Percentiles rank a stretch among this genome's conserved stretches.
Evolutionary conservation across 2,888 invertebrate species (phyloP).

Genomic region (Agrilus cyanescens): DNA sequence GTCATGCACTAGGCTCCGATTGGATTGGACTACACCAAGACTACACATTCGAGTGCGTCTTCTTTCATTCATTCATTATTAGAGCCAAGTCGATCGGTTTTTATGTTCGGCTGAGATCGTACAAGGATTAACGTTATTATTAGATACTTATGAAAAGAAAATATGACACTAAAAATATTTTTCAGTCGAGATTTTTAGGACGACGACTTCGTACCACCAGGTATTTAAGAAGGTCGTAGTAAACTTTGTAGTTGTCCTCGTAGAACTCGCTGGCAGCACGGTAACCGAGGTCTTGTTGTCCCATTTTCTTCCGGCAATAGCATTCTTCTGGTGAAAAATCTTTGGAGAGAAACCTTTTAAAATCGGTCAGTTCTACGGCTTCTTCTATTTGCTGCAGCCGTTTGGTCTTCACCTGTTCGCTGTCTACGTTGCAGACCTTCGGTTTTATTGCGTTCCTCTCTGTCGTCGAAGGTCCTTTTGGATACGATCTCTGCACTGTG

Average conservation of each 20-base stretch:
- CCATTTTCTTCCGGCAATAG: constrained; percentile 4
- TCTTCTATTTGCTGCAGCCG: constrained; percentile 43
- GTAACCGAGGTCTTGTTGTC: neutral
- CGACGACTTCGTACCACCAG: neutral
- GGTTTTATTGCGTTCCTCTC: constrained; percentile 9
- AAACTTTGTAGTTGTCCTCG: constrained; percentile 11
- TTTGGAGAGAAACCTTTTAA: constrained; percentile 54
- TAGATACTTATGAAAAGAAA: too few relatives aligned
- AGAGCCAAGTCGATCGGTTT: too few relatives aligned
- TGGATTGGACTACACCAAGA: too few relatives aligned
- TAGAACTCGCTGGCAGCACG: constrained; percentile 17
- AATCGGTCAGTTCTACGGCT: constrained; percentile 48
- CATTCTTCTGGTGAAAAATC: constrained; percentile 3
- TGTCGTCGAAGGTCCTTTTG: too few relatives aligned
- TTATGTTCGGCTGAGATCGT: too few relatives aligned
- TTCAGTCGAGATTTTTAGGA: too few relatives aligned
- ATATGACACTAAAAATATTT: too few relatives aligned
- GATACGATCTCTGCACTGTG: too few relatives aligned
- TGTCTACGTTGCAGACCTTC: constrained; percentile 28
- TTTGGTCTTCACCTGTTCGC: constrained; percentile 20
- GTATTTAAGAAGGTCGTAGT: constrained; percentile 9
- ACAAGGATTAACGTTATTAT: too few relatives aligned
- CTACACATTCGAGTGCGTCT: too few relatives aligned
- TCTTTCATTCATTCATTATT: too few relatives aligned
- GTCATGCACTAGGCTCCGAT: too few relatives aligned